Evolutionary conservation across 1,140 invertebrate species (phyloP).

Genomic region (Acromyrmex echinatior): DNA sequence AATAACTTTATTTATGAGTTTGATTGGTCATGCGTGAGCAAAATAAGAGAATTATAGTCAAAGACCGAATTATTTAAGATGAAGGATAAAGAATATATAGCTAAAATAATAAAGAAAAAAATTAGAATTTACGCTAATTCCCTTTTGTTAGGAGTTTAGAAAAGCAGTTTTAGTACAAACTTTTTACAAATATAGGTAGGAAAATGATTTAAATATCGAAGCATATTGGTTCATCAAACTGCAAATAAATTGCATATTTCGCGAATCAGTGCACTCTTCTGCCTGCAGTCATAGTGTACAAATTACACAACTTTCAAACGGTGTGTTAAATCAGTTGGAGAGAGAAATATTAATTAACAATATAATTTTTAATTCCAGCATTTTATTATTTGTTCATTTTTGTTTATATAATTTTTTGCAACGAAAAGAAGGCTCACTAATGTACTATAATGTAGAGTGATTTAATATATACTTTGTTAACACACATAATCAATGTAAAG

Average conservation of each 20-base stretch:
- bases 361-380: neutral
- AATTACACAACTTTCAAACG: neutral
- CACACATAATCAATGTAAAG: slow-evolving; percentile 1
- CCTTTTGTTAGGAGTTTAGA: neutral
- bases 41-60: neutral
- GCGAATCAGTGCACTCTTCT: neutral
- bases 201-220: neutral
- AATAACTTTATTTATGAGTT: slow-evolving; percentile 73
- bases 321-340: neutral
- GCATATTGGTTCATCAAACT: neutral
- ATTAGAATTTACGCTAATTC: neutral
- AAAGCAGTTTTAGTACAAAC: neutral
- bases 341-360: neutral
- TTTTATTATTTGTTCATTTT: neutral
- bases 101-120: neutral
- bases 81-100: neutral
- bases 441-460: neutral
- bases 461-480: neutral
- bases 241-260: slow-evolving; percentile 3
- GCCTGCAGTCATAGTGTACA: neutral
- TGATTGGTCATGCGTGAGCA: neutral
- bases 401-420: neutral
- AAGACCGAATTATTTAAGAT: neutral
- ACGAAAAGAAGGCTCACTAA: neutral
- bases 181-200: neutral